A percentile compares a stretch with the other conserved stretches of the same genome.
Conservation (phyloP, 2,113 vertebrate genomes). For the Brevimyrus niger region DNA sequence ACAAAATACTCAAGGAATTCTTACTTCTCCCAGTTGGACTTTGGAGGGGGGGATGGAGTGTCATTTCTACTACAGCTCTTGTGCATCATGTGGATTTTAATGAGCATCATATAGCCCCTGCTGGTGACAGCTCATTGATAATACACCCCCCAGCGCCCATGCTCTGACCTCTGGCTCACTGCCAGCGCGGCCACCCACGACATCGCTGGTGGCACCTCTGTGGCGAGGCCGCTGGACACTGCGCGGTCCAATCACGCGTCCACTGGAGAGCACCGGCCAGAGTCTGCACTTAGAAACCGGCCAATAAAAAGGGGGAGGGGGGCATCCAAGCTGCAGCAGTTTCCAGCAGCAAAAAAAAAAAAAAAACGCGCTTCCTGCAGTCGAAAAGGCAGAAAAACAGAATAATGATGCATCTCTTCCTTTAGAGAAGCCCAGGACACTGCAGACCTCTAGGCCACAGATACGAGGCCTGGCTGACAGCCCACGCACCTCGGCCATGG, state of each 20-base stretch:
- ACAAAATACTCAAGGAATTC: background rate
- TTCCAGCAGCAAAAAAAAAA: background rate
- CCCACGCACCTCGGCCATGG: background rate
- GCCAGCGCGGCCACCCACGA: background rate
- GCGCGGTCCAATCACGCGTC: background rate
- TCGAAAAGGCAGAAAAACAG: constrained; percentile 21
- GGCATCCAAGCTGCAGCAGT: background rate
- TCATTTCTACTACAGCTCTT: background rate
- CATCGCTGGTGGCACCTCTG: background rate
- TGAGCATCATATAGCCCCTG: background rate
- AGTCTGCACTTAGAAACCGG: background rate
- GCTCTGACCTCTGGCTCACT: background rate
- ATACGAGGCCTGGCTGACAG: background rate
- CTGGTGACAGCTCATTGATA: background rate
- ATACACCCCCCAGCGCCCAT: background rate
- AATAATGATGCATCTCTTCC: background rate
- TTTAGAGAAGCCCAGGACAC: background rate
- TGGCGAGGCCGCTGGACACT: background rate
- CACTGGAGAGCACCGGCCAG: background rate
- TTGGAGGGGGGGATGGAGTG: too few species aligned
- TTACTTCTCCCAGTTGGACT: background rate
- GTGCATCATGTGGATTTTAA: background rate
- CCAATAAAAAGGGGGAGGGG: background rate
- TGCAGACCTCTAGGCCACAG: background rate
- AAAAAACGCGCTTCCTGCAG: constrained; percentile 19